Percentiles rank a stretch among this genome's conserved stretches.
These are phyloP conservation scores for Nylanderia fulva DNA, from an alignment of 1,140 invertebrate species.

Conservation along the genomic window DNA sequence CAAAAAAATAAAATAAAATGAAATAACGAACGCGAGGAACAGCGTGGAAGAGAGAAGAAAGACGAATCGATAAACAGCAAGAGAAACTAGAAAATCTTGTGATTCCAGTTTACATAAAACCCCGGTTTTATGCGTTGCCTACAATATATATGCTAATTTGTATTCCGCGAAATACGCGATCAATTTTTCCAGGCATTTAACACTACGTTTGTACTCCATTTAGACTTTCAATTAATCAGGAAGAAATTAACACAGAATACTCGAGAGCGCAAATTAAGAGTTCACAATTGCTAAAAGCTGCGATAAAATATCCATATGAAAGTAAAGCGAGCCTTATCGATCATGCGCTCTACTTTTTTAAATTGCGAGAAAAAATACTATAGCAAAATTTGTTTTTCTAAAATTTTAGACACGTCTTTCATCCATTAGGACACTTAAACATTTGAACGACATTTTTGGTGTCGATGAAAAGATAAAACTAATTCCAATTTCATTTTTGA, in stretches of 20 bases:
- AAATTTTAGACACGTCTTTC: too few species aligned
- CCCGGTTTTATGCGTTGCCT: neutral
- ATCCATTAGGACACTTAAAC: conserved; percentile 1
- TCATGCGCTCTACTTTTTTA: neutral
- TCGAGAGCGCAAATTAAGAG: neutral
- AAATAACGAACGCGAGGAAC: neutral
- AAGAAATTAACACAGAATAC: neutral
- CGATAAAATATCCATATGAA: neutral
- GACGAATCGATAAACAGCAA: conserved; percentile 53
- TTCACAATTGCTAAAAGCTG: neutral
- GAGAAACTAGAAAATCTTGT: neutral
- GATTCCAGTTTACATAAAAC: conserved; percentile 40
- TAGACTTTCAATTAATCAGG: neutral
- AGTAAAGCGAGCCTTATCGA: neutral
- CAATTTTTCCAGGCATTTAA: conserved; percentile 1
- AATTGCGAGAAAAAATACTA: neutral
- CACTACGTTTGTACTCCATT: too few species aligned
- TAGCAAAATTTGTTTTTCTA: neutral
- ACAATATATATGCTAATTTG: neutral
- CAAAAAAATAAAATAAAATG: conserved; percentile 6
- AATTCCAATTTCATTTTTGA: too few species aligned
- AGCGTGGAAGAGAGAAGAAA: neutral
- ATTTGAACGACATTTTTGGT: neutral
- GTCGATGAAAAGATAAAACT: too few species aligned
- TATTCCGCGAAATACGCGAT: neutral